Base-by-base conservation (phyloP, 1,140 invertebrate species). In the Caenorhabditis tropicalis region DNA sequence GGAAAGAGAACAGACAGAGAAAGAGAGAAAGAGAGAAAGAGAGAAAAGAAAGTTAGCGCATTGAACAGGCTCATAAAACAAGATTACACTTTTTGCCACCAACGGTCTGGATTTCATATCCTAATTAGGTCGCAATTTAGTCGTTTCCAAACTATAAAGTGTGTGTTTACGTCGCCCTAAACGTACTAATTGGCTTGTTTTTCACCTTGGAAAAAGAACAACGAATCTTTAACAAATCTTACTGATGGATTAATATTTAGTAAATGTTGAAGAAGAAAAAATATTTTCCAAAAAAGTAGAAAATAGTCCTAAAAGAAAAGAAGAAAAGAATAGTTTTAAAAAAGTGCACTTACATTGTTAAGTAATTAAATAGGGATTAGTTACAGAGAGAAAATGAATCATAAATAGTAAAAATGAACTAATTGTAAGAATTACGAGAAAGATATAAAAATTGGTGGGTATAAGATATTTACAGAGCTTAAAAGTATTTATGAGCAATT, bases 161-260 rank as follows among this genome's bases (percentile, higher is more conserved):
- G 39, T 16, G 6, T 51, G 53, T 27, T 56, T 56, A 56, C 0
- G 21, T 10, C 15, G 6, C 16, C 16, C 49, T 19, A 19, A 15
- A 19, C 19, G 15, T 9, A 27, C 53, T 80, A 65, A 65, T 60
- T 46, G 49, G 49, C 12, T 36, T 82, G 36, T 80, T 80, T 80
- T 80, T 5, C 43, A 36, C 16, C n/a, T n/a, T 12, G 31, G 27
- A 24, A 81, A 56, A 60, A 70, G 31, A 36, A 43, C 29, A 39
- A 33, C 56, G 29, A 60, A 65, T 70, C 36, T 43, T 56, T 56
- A 29, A 31, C 49, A 36, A 58, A 19, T 46, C n/a, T 36, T 53
- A 24, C 29, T 31, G 12, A 39, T 12, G 21, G 21, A 70, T 15
- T 9, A 74, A 31, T 16, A 1, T 15, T 24, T 10, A 21, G 29